Percentiles rank a stretch among this genome's conserved stretches.
phyloP scores from a whole-genome alignment of 1,140 invertebrate genomes.

The Stenopsyche tienmushanensis region DNA sequence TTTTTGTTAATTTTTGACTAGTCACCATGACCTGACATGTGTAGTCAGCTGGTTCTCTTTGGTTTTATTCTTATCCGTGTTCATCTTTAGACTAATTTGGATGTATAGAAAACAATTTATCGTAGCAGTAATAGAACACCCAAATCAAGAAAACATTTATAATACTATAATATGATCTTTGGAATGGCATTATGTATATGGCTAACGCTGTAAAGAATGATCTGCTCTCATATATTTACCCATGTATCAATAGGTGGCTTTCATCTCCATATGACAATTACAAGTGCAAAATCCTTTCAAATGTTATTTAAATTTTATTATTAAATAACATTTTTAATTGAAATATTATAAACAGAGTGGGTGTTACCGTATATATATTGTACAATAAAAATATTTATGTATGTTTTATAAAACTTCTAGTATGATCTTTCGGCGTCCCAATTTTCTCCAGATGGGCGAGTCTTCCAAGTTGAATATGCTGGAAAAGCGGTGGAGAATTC shows the following conservation, averaged over 20 bases:
- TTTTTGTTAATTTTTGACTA: too few relatives aligned
- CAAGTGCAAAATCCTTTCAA: background rate
- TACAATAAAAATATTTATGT: conserved; percentile 20
- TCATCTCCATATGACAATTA: conserved; percentile 6
- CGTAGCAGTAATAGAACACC: too few relatives aligned
- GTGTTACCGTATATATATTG: conserved; percentile 1
- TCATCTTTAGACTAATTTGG: too few relatives aligned
- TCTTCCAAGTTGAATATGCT: conserved; percentile 99
- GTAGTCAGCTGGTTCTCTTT: too few relatives aligned
- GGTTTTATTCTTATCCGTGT: too few relatives aligned
- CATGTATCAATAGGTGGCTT: conserved; percentile 25
- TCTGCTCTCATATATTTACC: conserved; percentile 30
- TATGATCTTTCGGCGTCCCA: conserved; percentile 99
- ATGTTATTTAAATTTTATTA: background rate
- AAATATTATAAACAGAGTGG: background rate
- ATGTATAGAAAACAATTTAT: too few relatives aligned
- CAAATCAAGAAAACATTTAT: too few relatives aligned
- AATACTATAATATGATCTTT: too few relatives aligned
- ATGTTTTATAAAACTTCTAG: conserved; percentile 60
- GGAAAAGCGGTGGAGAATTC: conserved; percentile 99
- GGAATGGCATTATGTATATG: too few relatives aligned
- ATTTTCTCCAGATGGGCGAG: conserved; percentile 98
- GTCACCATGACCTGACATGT: too few relatives aligned
- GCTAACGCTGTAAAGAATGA: too few relatives aligned
- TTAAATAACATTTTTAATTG: conserved; percentile 36